These are phyloP conservation scores for Gavia stellata DNA, from an alignment of 2,113 vertebrate genomes.

Conservation along the genomic window DNA sequence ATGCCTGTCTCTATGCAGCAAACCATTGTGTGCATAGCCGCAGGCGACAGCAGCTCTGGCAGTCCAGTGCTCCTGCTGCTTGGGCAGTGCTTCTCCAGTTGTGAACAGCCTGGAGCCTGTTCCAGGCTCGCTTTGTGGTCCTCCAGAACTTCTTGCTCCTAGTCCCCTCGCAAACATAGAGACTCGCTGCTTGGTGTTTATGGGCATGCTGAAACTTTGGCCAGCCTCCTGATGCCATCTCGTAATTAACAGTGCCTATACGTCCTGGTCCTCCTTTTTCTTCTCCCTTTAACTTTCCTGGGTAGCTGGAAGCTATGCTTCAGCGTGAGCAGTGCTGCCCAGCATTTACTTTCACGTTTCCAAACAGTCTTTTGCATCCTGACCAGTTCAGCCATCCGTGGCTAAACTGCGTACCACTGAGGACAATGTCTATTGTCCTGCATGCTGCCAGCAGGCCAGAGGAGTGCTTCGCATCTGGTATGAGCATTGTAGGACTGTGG, in stretches of 20 bases:
- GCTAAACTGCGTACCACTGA: neutral
- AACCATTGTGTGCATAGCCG: neutral
- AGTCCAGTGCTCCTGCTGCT: neutral
- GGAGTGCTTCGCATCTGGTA: neutral
- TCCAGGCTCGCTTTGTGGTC: neutral
- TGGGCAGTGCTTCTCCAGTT: neutral
- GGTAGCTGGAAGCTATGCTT: neutral
- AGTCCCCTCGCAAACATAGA: neutral
- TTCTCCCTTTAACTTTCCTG: neutral
- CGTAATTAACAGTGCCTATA: neutral
- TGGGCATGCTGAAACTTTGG: neutral
- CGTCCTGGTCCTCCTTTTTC: neutral
- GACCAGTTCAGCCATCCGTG: neutral
- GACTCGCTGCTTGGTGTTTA: neutral
- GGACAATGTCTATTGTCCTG: constrained; percentile 46
- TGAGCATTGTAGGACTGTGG: neutral
- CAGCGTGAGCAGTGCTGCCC: neutral
- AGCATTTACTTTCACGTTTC: neutral
- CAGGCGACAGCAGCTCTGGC: neutral
- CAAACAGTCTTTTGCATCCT: neutral
- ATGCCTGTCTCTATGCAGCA: constrained; percentile 36
- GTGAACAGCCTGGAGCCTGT: neutral
- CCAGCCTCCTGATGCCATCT: neutral
- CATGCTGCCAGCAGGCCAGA: neutral
- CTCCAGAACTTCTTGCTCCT: neutral